These are phyloP conservation scores for Hydroisotoma schaefferi DNA, from an alignment of 2,888 invertebrate species.

Conservation along the genomic window DNA sequence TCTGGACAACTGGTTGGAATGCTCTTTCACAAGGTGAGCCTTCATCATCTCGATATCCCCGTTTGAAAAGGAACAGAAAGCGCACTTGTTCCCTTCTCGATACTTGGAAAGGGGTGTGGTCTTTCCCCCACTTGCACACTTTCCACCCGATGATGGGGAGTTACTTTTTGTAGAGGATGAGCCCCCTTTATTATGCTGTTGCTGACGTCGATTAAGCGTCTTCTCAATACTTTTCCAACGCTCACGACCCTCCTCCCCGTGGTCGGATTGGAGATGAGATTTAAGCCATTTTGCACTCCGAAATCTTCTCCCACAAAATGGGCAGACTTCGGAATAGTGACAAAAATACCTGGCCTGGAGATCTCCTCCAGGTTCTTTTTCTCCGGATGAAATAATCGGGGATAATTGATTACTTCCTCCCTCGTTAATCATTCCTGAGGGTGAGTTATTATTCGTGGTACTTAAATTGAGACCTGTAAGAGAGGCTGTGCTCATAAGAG, in stretches of 20 bases:
- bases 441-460: neutral
- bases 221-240: constrained; percentile 62
- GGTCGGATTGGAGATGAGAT: constrained; percentile 80
- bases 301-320: constrained; percentile 80
- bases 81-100: constrained; percentile 50
- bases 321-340: constrained; percentile 72
- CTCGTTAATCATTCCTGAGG: neutral
- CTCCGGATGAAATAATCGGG: constrained; percentile 50
- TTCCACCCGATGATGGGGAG: constrained; percentile 4
- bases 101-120: neutral
- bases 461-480: constrained; percentile 9
- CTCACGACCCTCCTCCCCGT: constrained; percentile 66
- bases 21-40: constrained; percentile 56
- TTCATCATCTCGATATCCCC: constrained; percentile 51
- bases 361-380: constrained; percentile 59
- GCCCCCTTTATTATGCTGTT: constrained; percentile 19
- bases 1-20: constrained; percentile 49
- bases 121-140: neutral
- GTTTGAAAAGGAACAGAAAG: constrained; percentile 51
- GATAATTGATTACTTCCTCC: constrained; percentile 48
- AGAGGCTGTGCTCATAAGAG: neutral
- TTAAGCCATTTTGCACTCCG: constrained; percentile 83
- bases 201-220: constrained; percentile 24
- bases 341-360: constrained; percentile 63
- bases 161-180: constrained; percentile 10